Base-by-base conservation (phyloP, 2,797 vertebrate genomes). In the Sylvilagus floridanus region DNA sequence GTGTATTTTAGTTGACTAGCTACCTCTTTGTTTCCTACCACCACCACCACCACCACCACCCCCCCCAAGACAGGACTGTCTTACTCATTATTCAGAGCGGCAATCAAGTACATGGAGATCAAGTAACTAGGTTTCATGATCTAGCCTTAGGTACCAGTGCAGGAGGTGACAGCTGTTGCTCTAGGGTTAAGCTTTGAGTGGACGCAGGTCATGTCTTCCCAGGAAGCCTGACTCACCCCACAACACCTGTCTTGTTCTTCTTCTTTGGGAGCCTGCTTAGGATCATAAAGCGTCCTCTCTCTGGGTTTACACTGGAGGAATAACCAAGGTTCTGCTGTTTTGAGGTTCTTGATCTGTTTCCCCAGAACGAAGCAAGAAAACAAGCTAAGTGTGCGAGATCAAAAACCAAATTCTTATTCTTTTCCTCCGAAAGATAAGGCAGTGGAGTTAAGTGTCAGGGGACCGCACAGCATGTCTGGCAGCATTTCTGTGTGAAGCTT, bases 401-500 rank as follows among this genome's bases (percentile, higher is more conserved):
- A 93, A 84, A 97, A 98, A 95, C 94, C 16, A 81, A 66, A 84
- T 90, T 97, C 89, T 93, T 78, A 83, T 72, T 96, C 90, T 95
- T 96, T 91, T 0, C 32, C 79, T 97, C 88, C 91, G 91, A 97
- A 97, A 96, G 98, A 98, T 98, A 98, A 98, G 96, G 92, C 82
- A 95, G 93, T 95, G 98, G 82, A 97, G 97, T 79, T 93, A 92
- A 94, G 95, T 62, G 88, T 95, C 96, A 96, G 96, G 95, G 92
- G 97, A 97, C 92, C 96, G 97, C 91, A 90, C 91, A 75, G 96
- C 77, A 97, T 88, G 89, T 72, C 92, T 98, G 98, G 97, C 96
- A 98, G 93, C 71, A 96, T 93, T 96, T 98, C 96, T 97, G 90
- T 94, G 35, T 97, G 97, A 97, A 95, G 96, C 95, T 98, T 98